Conservation (phyloP, 2,113 vertebrate species). For the Anser brachyrhynchus region DNA sequence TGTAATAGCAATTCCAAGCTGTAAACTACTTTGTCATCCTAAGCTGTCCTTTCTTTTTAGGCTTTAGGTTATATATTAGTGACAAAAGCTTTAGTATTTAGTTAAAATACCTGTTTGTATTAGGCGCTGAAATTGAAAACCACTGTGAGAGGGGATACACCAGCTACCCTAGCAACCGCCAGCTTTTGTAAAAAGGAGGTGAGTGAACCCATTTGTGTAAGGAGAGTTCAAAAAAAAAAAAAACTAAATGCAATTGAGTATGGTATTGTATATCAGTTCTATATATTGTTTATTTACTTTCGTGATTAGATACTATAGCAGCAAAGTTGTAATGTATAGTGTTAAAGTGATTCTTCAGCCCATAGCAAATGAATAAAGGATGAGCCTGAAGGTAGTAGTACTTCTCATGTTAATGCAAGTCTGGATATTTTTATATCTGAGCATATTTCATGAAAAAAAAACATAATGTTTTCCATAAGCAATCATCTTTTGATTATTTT, state of each 20-base stretch:
- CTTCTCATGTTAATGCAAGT: neutral
- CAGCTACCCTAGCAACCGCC: constrained; percentile 87
- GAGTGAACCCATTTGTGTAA: constrained; percentile 48
- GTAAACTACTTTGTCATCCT: neutral
- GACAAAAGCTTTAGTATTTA: neutral
- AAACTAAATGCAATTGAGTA: neutral
- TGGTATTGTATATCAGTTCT: neutral
- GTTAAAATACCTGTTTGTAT: constrained; percentile 49
- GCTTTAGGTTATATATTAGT: neutral
- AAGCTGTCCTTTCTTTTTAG: neutral
- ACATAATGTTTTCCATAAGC: neutral
- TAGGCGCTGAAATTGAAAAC: constrained; percentile 97
- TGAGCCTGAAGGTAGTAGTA: neutral
- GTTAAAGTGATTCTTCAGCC: neutral
- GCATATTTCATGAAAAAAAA: neutral
- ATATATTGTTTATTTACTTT: neutral
- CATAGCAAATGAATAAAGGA: neutral
- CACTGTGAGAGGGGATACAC: constrained; percentile 91
- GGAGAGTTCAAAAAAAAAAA: neutral
- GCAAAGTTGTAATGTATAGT: neutral
- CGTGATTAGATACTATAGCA: neutral
- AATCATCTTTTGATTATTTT: neutral
- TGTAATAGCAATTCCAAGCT: neutral
- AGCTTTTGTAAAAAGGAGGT: constrained; percentile 96
- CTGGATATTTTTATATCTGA: neutral